phyloP scores from a whole-genome alignment of 2,113 vertebrate genomes.

The Nothoprocta perdicaria region DNA sequence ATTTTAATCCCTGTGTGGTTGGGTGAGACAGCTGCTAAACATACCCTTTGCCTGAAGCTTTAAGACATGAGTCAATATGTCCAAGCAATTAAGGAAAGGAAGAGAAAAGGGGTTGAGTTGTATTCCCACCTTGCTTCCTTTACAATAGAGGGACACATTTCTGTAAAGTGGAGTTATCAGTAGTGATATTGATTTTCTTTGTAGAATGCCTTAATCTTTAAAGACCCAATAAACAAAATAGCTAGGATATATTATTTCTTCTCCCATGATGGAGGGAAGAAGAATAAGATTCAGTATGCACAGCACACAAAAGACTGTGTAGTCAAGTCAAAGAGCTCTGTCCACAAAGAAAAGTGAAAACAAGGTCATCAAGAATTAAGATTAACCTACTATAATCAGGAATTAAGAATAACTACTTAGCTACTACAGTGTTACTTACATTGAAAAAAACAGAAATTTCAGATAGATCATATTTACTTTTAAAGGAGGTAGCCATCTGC shows the following conservation, averaged over 20 bases:
- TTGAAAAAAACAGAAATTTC: neutral
- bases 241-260: conserved; percentile 6
- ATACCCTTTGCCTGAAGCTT: neutral
- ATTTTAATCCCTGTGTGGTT: neutral
- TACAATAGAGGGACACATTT: neutral
- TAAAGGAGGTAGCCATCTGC: neutral
- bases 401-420: neutral
- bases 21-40: neutral
- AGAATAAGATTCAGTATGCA: neutral
- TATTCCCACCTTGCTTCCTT: neutral
- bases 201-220: neutral
- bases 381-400: too few relatives aligned
- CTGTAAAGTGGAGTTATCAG: neutral
- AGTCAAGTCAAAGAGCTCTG: neutral
- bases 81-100: neutral
- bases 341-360: neutral
- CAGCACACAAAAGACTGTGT: neutral
- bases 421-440: neutral
- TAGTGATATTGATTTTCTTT: neutral
- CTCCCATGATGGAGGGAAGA: neutral
- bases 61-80: neutral
- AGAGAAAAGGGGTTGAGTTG: neutral
- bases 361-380: neutral
- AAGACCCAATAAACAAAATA: neutral
- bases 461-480: neutral